phyloP scores from a whole-genome alignment of 2,797 vertebrate species.

The Adrianichthys oophorus region DNA sequence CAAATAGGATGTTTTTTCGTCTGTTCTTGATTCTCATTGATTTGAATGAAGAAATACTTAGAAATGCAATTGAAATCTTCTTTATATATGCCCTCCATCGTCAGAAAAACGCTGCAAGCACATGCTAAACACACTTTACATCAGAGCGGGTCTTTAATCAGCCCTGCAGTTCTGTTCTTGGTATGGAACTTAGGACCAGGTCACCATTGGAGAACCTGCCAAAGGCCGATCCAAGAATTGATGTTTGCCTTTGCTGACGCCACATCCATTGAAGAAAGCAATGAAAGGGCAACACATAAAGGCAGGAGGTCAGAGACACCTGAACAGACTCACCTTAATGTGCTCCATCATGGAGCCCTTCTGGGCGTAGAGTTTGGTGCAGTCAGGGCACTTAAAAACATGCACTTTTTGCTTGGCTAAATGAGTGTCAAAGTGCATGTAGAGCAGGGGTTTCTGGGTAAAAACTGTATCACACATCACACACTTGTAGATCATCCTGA shows the following conservation, averaged over 20 bases:
- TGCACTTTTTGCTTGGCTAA: conserved; percentile 92
- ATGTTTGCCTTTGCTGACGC: conserved; percentile 72
- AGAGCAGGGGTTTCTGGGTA: conserved; percentile 93
- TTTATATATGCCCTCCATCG: too few relatives aligned
- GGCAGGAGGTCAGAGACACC: conserved; percentile 27
- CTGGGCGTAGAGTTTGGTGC: conserved; percentile 94
- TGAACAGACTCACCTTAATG: conserved; percentile 82
- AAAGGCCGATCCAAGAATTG: conserved; percentile 67
- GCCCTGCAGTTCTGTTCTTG: conserved; percentile 41
- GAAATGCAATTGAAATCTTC: too few relatives aligned
- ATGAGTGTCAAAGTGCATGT: conserved; percentile 94
- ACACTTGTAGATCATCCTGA: conserved; percentile 96
- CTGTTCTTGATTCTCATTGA: too few relatives aligned
- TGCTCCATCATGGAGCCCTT: conserved; percentile 95
- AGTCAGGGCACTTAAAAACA: conserved; percentile 95
- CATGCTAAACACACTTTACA: too few relatives aligned
- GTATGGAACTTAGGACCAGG: conserved; percentile 64
- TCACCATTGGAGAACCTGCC: conserved; percentile 36
- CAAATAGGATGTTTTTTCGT: too few relatives aligned
- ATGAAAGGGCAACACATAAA: conserved; percentile 71
- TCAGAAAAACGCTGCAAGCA: too few relatives aligned
- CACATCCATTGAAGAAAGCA: conserved; percentile 53
- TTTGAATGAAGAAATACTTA: too few relatives aligned
- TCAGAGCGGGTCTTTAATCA: too few relatives aligned
- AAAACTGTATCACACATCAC: conserved; percentile 98